These are phyloP conservation scores for Lontra canadensis DNA, from an alignment of 2,113 vertebrate genomes.

Conservation along the genomic window DNA sequence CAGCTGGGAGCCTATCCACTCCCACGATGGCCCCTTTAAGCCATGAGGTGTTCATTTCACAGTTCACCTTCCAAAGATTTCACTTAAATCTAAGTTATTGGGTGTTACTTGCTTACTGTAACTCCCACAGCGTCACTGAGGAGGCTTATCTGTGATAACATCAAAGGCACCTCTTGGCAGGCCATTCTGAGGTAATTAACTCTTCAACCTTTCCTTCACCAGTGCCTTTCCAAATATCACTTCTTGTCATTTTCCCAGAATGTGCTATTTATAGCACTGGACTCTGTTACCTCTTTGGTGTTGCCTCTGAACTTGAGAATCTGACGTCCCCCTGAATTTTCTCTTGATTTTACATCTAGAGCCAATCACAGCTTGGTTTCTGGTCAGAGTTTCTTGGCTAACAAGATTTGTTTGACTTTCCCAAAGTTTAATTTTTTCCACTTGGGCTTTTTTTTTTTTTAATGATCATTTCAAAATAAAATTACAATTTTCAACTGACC, in stretches of 20 bases:
- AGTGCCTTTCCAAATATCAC: background rate
- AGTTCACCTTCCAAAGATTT: background rate
- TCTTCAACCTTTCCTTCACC: background rate
- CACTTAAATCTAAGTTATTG: background rate
- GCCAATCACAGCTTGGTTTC: background rate
- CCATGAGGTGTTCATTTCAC: background rate
- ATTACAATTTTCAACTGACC: background rate
- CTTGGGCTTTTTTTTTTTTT: background rate
- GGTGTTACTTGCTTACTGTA: background rate
- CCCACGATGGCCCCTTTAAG: background rate
- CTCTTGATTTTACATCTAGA: background rate
- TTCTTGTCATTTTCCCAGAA: background rate
- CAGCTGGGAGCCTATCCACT: background rate
- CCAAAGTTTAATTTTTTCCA: slow-evolving; percentile 24
- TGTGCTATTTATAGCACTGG: background rate
- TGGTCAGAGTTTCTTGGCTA: background rate
- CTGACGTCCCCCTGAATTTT: background rate
- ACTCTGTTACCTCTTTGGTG: background rate
- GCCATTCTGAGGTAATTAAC: background rate
- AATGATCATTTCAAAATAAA: slow-evolving; percentile 48
- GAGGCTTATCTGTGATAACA: background rate
- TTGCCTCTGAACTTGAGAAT: background rate
- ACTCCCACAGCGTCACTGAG: too few species aligned
- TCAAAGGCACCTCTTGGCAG: background rate
- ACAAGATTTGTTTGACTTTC: background rate